Base-by-base conservation (phyloP, 2,797 vertebrate genomes). In the Sebastes iracundus region DNA sequence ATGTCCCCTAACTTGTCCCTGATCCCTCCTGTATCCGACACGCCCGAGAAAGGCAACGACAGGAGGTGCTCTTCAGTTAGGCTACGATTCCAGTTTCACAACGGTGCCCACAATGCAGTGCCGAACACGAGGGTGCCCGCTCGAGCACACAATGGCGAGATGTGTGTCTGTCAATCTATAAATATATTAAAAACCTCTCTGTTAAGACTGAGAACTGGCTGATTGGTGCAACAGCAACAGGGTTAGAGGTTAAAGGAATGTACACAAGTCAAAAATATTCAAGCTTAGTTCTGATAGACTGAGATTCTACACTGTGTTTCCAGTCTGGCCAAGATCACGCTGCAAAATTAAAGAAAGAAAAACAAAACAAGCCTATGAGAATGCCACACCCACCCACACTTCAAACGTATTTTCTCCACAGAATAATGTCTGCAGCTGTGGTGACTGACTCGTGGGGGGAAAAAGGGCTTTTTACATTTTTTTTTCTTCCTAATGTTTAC, bases 81-180 rank as follows among this genome's bases (percentile, higher is more conserved):
- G 87, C 84, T 78, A 77, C 56, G 73, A 88, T 95, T 95, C 94
- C 95, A 95, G 95, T 95, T 95, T 93, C 83, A 93, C 87, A 64
- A 90, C 80, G 80, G 90, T 84, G 91, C 86, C 90, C 88, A 89
- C 75, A 79, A 92, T 85, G 89, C 92, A 92, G 84, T 80, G 90
- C 82, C 58, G 65, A 79, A 86, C 76, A 79, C 22, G 38, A 85
- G 82, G 80, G 72, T 79, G 90, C 72, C 80, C 74, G 64, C 66
- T 81, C 74, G 75, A 87, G 84, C 80, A 80, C 81, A 72, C 65
- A 67, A 69, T n/a, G 65, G 75, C 22, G 56, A 84, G 65, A 77
- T 68, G 80, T 64, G 83, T 58, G 60, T 83, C 67, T 58, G 60
- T 83, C 67, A 27, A 42, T 62, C 78, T 82, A 88, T 90, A 90